These are phyloP conservation scores for Eubucco bourcierii DNA, from an alignment of 2,113 vertebrate genomes.

Conservation along the genomic window DNA sequence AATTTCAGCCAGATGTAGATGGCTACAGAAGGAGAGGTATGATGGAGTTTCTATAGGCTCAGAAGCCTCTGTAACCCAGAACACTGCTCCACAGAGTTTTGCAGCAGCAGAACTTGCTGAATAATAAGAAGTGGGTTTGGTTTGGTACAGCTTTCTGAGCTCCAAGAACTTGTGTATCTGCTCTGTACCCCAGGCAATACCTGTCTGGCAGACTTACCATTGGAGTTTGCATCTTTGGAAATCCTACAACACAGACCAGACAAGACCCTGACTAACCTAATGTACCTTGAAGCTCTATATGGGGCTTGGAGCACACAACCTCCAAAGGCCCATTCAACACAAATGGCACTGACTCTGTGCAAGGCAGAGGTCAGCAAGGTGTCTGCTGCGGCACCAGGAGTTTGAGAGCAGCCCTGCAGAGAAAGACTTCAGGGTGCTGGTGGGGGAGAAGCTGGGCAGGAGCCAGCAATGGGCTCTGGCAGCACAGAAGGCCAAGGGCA, in stretches of 20 bases:
- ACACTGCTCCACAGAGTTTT: not conserved
- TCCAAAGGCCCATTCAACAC: not conserved
- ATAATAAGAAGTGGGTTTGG: not conserved
- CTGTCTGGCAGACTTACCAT: not conserved
- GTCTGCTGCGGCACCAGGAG: not conserved
- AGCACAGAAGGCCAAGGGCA: no score
- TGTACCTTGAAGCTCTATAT: not conserved
- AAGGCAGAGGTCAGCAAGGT: not conserved
- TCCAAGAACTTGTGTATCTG: not conserved
- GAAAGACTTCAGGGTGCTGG: no score
- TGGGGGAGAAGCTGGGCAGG: no score
- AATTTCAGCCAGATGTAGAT: not conserved
- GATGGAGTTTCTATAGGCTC: not conserved
- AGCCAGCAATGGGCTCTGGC: no score
- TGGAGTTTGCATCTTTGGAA: not conserved
- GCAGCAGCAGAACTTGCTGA: not conserved
- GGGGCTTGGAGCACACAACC: fast-evolving
- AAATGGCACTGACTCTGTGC: not conserved
- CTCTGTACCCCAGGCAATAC: not conserved
- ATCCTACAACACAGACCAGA: not conserved
- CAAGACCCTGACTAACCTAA: not conserved
- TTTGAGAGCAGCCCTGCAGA: no score
- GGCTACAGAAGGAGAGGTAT: not conserved
- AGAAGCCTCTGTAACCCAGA: not conserved
- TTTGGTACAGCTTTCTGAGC: not conserved